Evolutionary conservation across 2,888 invertebrate genomes (phyloP), one percentile per base, ranked within the genome.

Genomic region (Saturnia japonica): DNA sequence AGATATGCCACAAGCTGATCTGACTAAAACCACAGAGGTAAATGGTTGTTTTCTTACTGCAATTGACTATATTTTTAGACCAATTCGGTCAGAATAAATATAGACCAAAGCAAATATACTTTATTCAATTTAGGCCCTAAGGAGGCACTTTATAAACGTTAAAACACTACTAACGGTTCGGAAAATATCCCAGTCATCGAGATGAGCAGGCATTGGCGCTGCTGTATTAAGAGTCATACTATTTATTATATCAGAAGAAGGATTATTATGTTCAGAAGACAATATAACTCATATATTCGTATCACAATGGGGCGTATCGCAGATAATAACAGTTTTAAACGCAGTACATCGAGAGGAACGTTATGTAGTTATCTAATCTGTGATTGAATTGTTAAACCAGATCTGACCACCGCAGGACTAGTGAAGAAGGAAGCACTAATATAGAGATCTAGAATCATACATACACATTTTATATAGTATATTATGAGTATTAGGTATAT

Each of bases 391-490:
- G n/a, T n/a, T 40, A 8, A 64, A 40, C 64, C n/a, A 40, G 64
- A 64, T 9, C 8, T 11, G 16, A 40, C 40, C 40, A 9, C 9
- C 19, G 40, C 64, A n/a, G 40, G 40, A 11, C 64, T 28, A 28
- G 57, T 57, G 40, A 64, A 19, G 19, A n/a, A 64, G 64, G 64
- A 64, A 64, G n/a, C 40, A 1, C 25, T 57, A 57, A 57, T 57
- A 57, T 57, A 57, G 57, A 14, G 25, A 25, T 57, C 25, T 25
- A 57, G 25, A 57, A 25, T 57, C 3, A 25, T 57, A n/a, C 57
- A 28, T 57, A 19, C 43, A 1, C 34, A n/a, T n/a, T n/a, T n/a
- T n/a, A n/a, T n/a, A n/a, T n/a, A n/a, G n/a, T n/a, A n/a, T n/a
- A n/a, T n/a, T n/a, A n/a, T n/a, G n/a, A n/a, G n/a, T n/a, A n/a